phyloP scores from a whole-genome alignment of 2,113 vertebrate species.

The Sorex araneus region DNA sequence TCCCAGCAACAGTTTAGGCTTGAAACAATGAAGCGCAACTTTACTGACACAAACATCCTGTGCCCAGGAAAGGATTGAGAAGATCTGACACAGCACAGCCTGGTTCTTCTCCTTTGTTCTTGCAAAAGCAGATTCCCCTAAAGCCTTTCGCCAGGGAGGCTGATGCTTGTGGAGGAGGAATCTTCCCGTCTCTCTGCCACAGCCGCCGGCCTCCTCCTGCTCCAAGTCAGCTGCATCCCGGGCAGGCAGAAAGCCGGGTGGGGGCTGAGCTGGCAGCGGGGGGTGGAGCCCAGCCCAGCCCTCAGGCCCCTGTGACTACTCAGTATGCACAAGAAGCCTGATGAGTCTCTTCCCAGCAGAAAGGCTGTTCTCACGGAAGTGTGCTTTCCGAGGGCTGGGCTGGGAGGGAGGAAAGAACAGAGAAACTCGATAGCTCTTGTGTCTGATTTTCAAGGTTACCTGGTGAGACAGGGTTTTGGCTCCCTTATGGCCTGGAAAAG shows the following conservation, averaged over 20 bases:
- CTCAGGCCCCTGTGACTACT: accelerated
- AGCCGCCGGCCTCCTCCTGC: background rate
- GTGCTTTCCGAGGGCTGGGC: conserved; percentile 74
- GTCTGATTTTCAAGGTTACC: conserved; percentile 88
- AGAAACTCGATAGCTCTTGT: conserved; percentile 85
- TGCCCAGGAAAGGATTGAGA: background rate
- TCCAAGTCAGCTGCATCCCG: background rate
- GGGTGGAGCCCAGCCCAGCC: background rate
- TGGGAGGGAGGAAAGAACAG: conserved; percentile 75
- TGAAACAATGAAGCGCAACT: conserved; percentile 33
- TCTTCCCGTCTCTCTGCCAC: background rate
- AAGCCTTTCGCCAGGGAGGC: background rate
- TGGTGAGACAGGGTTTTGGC: conserved; percentile 82
- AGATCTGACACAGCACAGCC: background rate
- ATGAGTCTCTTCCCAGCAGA: conserved; percentile 64
- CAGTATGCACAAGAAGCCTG: background rate
- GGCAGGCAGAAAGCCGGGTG: background rate
- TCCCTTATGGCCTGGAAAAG: conserved; percentile 84
- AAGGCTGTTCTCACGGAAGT: conserved; percentile 82
- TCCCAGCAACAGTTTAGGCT: background rate
- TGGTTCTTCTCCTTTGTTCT: conserved; percentile 19
- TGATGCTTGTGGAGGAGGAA: background rate
- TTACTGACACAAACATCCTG: conserved; percentile 15
- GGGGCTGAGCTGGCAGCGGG: background rate
- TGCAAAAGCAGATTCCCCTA: conserved; percentile 38